A percentile compares a stretch with the other conserved stretches of the same genome.
Evolutionary conservation across 2,797 vertebrate species (phyloP).

Genomic region (Menidia menidia): DNA sequence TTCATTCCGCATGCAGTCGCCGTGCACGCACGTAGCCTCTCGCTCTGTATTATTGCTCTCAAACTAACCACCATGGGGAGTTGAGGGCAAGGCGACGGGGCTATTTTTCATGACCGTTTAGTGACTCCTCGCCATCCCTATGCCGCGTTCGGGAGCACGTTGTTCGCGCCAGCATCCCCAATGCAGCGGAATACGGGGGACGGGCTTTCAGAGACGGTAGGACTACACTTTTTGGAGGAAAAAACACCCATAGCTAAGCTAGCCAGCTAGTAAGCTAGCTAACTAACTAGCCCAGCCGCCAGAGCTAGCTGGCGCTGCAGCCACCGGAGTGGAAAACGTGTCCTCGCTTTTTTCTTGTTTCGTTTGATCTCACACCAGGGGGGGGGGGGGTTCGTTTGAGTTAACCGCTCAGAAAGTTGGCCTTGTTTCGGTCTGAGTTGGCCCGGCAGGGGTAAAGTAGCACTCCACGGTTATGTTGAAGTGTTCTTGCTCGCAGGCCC

Average conservation of each 20-base stretch:
- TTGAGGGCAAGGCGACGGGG: constrained; percentile 72
- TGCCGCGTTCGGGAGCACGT: constrained; percentile 71
- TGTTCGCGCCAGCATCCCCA: constrained; percentile 78
- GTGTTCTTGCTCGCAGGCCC: constrained; percentile 73
- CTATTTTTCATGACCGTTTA: constrained; percentile 69
- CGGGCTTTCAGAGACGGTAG: constrained; percentile 81
- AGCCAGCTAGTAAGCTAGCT: constrained; percentile 49
- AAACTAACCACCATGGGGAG: constrained; percentile 80
- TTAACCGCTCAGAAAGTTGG: constrained; percentile 24
- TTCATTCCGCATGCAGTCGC: constrained; percentile 43
- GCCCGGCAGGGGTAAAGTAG: not conserved
- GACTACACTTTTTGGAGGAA: constrained; percentile 71
- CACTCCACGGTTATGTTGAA: constrained; percentile 28
- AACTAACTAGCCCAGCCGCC: constrained; percentile 53
- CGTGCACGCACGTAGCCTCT: constrained; percentile 70
- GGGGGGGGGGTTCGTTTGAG: constrained; percentile 2
- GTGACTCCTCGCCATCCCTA: constrained; percentile 65
- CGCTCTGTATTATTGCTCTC: constrained; percentile 73
- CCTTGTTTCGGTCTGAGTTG: constrained; percentile 19
- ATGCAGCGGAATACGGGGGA: constrained; percentile 79
- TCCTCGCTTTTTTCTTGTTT: constrained; percentile 67
- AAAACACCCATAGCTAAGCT: constrained; percentile 63
- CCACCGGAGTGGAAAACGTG: constrained; percentile 77
- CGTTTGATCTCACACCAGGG: constrained; percentile 44
- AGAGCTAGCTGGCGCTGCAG: constrained; percentile 60